Conservation (phyloP, 1,140 invertebrate genomes). For the Panulirus ornatus region DNA sequence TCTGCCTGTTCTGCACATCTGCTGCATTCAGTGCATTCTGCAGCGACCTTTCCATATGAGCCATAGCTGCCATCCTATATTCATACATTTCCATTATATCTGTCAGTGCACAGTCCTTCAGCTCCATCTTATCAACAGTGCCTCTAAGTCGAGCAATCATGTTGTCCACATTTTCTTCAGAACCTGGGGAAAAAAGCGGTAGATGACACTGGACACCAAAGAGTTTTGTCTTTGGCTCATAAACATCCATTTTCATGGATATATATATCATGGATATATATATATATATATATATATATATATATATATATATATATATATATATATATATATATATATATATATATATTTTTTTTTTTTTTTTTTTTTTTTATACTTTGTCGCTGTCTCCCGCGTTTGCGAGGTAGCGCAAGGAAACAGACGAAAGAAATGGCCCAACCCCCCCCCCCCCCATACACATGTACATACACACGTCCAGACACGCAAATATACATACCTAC, state of each 20-base stretch:
- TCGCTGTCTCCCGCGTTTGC: too few species aligned
- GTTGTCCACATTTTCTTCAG: constrained; percentile 40
- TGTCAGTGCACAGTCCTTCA: constrained; percentile 81
- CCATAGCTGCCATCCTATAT: constrained; percentile 82
- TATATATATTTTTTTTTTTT: too few species aligned
- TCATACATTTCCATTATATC: constrained; percentile 86
- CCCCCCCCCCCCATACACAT: too few species aligned
- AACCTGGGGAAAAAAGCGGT: constrained; percentile 16
- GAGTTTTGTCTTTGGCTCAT: not conserved
- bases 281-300: too few species aligned
- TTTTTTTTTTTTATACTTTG: too few species aligned
- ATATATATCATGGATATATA: too few species aligned
- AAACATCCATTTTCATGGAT: not conserved
- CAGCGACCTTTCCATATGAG: constrained; percentile 80
- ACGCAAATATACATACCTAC: too few species aligned
- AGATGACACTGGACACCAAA: not conserved
- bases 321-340: too few species aligned
- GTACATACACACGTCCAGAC: too few species aligned
- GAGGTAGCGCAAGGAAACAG: too few species aligned
- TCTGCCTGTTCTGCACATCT: constrained; percentile 75
- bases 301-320: too few species aligned
- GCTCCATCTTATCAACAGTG: constrained; percentile 72
- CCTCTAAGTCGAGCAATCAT: constrained; percentile 46
- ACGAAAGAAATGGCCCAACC: too few species aligned
- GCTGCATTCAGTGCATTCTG: constrained; percentile 81